Base-by-base conservation (phyloP, 2,113 vertebrate species). In the Burhinus oedicnemus region DNA sequence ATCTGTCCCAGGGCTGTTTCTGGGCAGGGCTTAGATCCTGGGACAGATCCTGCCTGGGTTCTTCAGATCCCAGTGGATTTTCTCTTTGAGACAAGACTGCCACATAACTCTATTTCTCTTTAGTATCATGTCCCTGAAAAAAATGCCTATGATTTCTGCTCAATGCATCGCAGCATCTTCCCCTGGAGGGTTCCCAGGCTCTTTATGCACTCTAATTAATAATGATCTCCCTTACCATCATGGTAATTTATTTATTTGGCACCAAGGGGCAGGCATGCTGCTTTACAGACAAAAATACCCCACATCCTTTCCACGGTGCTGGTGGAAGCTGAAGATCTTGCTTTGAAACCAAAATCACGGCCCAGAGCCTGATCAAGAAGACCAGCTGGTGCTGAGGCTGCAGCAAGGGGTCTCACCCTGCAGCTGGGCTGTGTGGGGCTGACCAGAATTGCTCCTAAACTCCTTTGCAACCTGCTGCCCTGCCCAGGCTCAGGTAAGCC, bases 161-260 rank as follows among this genome's bases (percentile, higher is more conserved):
- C 64, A 66, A 0, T 87, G 55, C 69, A 55, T 55, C 62, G 38
- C 87, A 95, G 36, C 45, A 68, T 71, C 26, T 89, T 92, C 55
- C 91, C 80, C 83, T 78, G 64, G 77, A 90, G 95, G 62, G 15
- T 93, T 88, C 86, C 58, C 36, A 86, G 83, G 30, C 64, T 90
- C 62, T 87, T 95, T 81, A 95, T 61, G 36, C 45, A 65, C 72
- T 92, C 54, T 94, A 90, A 94, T 92, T 94, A 96, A 89, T 95
- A 95, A 84, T 87, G 65, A 82, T 94, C 68, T 95, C 47, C 69
- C 75, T 84, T 71, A 68, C 64, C 34, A 75, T 68, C 42, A 55
- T 32, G 64, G 80, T 87, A 78, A 92, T 93, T 92, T 84, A 83
- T 92, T 95, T 93, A 82, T 91, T 92, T 15, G 4, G 42, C 77